Evolutionary conservation across 2,113 vertebrate species (phyloP).

Genomic region (Rostratula benghalensis): DNA sequence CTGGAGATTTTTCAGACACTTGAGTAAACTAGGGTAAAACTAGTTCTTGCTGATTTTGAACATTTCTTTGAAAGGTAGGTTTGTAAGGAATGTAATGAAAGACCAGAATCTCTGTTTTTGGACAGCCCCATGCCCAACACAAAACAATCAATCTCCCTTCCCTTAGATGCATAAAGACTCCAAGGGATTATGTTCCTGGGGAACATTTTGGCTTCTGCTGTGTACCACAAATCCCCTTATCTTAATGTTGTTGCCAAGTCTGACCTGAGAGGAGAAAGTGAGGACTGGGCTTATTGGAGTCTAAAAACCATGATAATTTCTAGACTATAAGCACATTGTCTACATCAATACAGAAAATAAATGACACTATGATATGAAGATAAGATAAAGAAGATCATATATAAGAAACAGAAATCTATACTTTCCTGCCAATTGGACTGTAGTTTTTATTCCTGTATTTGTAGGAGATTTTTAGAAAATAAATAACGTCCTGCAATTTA

Average conservation of each 20-base stretch:
- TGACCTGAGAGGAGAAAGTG: not conserved
- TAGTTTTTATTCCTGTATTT: not conserved
- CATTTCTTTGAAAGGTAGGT: not conserved
- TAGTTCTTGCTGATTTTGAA: not conserved
- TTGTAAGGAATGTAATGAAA: fast-evolving
- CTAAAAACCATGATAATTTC: fast-evolving
- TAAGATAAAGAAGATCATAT: too few relatives aligned
- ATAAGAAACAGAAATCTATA: not conserved
- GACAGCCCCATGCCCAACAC: not conserved
- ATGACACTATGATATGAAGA: too few relatives aligned
- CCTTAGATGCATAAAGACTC: not conserved
- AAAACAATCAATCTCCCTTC: not conserved
- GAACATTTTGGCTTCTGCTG: not conserved
- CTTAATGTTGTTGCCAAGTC: not conserved
- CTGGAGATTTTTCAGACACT: not conserved
- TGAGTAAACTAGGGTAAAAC: not conserved
- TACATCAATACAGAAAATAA: not conserved
- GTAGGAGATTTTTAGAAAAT: not conserved
- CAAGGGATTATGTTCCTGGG: not conserved
- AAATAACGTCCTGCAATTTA: not conserved
- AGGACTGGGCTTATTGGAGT: not conserved
- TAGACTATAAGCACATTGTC: not conserved
- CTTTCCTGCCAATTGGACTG: not conserved
- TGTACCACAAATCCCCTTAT: not conserved
- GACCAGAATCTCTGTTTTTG: not conserved